phyloP scores from a whole-genome alignment of 2,797 vertebrate genomes.

The Atherinosoma microstoma region DNA sequence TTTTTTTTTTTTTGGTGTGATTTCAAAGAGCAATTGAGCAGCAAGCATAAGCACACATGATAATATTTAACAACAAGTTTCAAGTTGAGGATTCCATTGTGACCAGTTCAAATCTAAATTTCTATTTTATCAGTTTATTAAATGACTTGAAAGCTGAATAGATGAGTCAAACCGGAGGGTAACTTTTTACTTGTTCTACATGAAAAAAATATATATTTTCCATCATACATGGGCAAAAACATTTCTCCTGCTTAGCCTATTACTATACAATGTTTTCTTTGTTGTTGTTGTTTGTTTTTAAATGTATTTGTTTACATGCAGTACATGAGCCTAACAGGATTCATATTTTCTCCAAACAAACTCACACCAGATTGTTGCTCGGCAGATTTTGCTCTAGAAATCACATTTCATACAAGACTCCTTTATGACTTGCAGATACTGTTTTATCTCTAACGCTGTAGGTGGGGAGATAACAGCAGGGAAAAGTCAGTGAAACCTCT shows the following conservation, averaged over 20 bases:
- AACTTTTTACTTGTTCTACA: background rate
- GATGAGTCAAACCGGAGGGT: background rate
- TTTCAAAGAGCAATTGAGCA: background rate
- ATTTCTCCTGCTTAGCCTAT: background rate
- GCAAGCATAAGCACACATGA: background rate
- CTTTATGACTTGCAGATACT: conserved; percentile 49
- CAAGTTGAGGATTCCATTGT: background rate
- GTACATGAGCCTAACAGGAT: conserved; percentile 1
- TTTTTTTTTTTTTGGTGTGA: background rate
- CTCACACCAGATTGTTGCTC: conserved; percentile 8
- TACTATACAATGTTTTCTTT: background rate
- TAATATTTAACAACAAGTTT: background rate
- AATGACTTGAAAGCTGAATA: background rate
- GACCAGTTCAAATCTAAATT: background rate
- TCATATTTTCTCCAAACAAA: conserved; percentile 16
- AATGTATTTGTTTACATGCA: background rate
- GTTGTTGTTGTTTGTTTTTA: too few relatives aligned
- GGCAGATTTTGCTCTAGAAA: conserved; percentile 40
- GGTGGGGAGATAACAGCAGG: conserved; percentile 63
- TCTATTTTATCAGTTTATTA: background rate
- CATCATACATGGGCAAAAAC: too few relatives aligned
- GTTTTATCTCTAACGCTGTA: conserved; percentile 44
- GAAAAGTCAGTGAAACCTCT: conserved; percentile 52
- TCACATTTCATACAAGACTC: conserved; percentile 28
- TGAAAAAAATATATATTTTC: too few relatives aligned